phyloP scores from a whole-genome alignment of 1,140 invertebrate genomes.

The Ganaspis sp. region DNA sequence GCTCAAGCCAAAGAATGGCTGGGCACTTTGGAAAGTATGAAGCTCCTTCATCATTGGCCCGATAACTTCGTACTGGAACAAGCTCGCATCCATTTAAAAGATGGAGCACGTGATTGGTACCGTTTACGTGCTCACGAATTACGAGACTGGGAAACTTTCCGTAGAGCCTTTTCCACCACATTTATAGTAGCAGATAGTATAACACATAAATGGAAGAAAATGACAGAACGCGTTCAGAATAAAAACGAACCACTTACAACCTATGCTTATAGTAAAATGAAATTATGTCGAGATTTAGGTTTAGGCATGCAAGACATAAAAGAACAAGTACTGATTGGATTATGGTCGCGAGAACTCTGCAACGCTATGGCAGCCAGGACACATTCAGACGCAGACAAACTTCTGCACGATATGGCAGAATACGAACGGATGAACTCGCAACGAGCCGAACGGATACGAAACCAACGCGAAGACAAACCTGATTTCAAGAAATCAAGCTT shows the following conservation, averaged over 20 bases:
- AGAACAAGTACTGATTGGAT: too few species aligned
- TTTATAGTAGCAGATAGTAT: neutral
- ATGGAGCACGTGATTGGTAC: neutral
- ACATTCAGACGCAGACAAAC: neutral
- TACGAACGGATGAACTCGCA: neutral
- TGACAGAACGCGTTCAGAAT: neutral
- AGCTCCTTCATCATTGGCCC: neutral
- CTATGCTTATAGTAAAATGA: neutral
- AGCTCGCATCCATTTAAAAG: neutral
- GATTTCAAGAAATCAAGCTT: too few species aligned
- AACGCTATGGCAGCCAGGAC: neutral
- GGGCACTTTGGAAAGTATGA: neutral
- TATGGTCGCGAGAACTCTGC: neutral
- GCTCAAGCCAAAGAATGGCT: neutral
- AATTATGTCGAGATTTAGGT: neutral
- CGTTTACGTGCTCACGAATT: neutral
- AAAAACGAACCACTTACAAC: neutral
- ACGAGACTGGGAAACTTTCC: neutral
- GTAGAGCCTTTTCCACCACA: neutral
- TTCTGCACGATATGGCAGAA: neutral
- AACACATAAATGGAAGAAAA: neutral
- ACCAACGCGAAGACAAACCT: too few species aligned
- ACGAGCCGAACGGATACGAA: neutral
- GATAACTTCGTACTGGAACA: neutral
- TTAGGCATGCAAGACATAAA: neutral